Evolutionary conservation across 2,888 invertebrate species (phyloP).

Genomic region (Rhynchonema sp.): DNA sequence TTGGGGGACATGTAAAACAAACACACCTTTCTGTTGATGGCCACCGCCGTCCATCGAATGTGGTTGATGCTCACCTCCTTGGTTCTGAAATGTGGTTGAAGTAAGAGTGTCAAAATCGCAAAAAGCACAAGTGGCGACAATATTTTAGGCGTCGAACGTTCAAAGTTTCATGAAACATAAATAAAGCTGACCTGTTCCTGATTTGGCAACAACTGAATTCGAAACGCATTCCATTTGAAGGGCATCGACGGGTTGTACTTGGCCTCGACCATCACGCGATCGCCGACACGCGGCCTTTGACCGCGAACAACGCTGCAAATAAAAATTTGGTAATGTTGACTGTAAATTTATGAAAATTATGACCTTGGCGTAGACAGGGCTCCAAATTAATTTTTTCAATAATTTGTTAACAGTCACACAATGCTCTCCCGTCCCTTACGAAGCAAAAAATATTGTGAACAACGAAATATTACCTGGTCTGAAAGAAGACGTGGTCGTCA

Average conservation of each 20-base stretch:
- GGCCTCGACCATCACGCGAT: conserved; percentile 79
- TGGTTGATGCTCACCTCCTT: no score
- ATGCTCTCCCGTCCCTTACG: neutral
- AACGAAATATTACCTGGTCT: conserved; percentile 37
- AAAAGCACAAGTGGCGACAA: no score
- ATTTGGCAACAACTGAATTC: conserved; percentile 61
- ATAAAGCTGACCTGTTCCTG: conserved; percentile 14
- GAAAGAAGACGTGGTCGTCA: conserved; percentile 90
- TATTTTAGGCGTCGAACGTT: no score
- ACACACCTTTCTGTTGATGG: no score
- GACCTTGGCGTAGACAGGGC: no score
- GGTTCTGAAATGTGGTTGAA: no score
- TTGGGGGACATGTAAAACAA: no score
- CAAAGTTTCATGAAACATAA: neutral
- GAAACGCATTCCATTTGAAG: conserved; percentile 88
- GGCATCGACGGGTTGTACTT: conserved; percentile 81
- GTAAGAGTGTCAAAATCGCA: no score
- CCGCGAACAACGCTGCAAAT: conserved; percentile 51
- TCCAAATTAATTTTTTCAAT: no score
- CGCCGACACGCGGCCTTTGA: conserved; percentile 63
- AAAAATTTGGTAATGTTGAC: neutral
- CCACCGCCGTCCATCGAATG: no score
- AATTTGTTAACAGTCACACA: no score
- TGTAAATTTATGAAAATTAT: neutral
- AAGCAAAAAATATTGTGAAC: neutral